phyloP scores from a whole-genome alignment of 1,140 invertebrate species.

The Cydia fagiglandana region DNA sequence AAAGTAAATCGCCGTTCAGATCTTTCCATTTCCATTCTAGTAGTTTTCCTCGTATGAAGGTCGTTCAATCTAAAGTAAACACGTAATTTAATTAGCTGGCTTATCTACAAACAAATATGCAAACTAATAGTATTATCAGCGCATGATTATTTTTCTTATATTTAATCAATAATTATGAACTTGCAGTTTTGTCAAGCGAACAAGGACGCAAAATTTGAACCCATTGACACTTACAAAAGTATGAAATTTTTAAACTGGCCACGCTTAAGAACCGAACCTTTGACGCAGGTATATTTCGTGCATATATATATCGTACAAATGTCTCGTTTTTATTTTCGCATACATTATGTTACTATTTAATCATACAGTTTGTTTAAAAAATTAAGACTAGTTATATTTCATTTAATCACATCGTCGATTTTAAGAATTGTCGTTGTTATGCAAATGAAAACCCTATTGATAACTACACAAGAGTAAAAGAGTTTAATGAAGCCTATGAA shows the following conservation, averaged over 20 bases:
- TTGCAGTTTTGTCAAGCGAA: too few species aligned
- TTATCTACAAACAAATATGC: background rate
- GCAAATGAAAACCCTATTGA: background rate
- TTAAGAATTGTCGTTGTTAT: background rate
- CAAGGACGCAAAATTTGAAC: too few species aligned
- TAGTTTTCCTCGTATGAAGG: background rate
- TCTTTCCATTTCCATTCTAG: background rate
- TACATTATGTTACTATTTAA: too few species aligned
- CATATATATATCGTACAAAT: too few species aligned
- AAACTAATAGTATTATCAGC: background rate
- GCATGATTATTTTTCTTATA: background rate
- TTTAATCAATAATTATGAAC: too few species aligned
- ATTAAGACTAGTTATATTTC: too few species aligned
- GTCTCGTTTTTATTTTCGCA: too few species aligned
- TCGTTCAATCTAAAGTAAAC: background rate
- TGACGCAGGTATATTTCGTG: too few species aligned
- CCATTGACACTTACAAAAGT: too few species aligned
- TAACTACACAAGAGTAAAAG: background rate
- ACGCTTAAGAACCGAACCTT: too few species aligned
- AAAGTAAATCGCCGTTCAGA: background rate
- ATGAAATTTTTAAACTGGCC: too few species aligned
- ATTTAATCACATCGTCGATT: background rate
- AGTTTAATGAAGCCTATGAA: background rate
- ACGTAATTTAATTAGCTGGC: background rate
- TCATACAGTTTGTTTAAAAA: too few species aligned